Conservation (phyloP, 2,113 vertebrate species). For the Centrocercus urophasianus region DNA sequence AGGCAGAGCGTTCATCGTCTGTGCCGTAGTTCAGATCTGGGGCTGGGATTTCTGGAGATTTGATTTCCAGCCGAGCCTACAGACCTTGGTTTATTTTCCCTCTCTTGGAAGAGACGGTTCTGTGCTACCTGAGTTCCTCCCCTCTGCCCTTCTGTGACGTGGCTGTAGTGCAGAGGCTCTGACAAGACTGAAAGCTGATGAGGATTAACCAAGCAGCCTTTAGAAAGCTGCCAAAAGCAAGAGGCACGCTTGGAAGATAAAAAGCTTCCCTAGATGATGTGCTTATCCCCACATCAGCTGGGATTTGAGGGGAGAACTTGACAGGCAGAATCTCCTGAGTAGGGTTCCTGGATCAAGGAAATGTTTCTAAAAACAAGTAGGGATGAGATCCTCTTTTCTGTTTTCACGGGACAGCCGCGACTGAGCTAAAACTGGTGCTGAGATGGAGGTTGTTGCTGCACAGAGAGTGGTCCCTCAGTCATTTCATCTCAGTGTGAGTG, state of each 20-base stretch:
- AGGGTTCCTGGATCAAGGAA: background rate
- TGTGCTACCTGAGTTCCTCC: background rate
- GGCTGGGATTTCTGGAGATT: background rate
- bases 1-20: background rate
- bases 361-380: background rate
- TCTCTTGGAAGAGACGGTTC: background rate
- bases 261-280: background rate
- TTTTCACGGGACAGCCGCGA: background rate
- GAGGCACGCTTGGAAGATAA: background rate
- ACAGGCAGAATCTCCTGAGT: background rate
- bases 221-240: background rate
- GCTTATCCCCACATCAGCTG: background rate
- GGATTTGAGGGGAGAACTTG: background rate
- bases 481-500: too few relatives aligned
- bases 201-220: background rate
- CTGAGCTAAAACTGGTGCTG: background rate
- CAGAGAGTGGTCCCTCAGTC: too few relatives aligned
- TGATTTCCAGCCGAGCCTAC: background rate
- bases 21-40: background rate
- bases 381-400: background rate
- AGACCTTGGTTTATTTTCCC: background rate
- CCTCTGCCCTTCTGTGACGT: background rate
- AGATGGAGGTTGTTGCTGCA: background rate
- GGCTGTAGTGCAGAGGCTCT: background rate
- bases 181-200: background rate